Evolutionary conservation across 2,113 vertebrate genomes (phyloP).

Genomic region (Periophthalmodon schlosseri): DNA sequence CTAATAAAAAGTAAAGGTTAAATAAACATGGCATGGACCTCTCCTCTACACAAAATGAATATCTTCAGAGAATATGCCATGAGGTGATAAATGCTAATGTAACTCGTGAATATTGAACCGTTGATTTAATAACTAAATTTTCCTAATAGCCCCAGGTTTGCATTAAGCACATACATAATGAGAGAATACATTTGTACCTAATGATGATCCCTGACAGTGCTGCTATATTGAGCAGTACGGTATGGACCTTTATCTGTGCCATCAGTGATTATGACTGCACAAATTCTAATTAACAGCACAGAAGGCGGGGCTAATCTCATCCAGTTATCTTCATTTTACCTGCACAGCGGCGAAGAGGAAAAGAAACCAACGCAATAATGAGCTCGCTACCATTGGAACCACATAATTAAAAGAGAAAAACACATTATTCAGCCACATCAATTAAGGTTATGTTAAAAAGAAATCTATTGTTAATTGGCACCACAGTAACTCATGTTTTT

Average conservation of each 20-base stretch:
- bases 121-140: background rate
- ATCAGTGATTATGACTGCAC: slow-evolving; percentile 11
- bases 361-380: slow-evolving; percentile 14
- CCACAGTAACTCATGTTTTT: too few relatives aligned
- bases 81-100: background rate
- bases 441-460: background rate
- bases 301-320: slow-evolving; percentile 25
- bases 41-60: background rate
- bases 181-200: background rate
- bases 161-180: background rate
- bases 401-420: background rate
- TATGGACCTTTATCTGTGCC: slow-evolving; percentile 6
- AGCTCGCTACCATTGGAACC: slow-evolving; percentile 21
- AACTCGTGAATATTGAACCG: background rate
- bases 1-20: background rate
- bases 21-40: background rate
- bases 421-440: background rate
- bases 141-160: background rate
- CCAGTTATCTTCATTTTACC: slow-evolving; percentile 38
- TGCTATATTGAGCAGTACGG: background rate
- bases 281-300: slow-evolving; percentile 49
- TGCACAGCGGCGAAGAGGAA: background rate
- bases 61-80: background rate
- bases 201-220: background rate
- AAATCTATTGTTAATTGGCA: background rate